Evolutionary conservation across 2,797 vertebrate species (phyloP).

Genomic region (Threskiornis aethiopicus): DNA sequence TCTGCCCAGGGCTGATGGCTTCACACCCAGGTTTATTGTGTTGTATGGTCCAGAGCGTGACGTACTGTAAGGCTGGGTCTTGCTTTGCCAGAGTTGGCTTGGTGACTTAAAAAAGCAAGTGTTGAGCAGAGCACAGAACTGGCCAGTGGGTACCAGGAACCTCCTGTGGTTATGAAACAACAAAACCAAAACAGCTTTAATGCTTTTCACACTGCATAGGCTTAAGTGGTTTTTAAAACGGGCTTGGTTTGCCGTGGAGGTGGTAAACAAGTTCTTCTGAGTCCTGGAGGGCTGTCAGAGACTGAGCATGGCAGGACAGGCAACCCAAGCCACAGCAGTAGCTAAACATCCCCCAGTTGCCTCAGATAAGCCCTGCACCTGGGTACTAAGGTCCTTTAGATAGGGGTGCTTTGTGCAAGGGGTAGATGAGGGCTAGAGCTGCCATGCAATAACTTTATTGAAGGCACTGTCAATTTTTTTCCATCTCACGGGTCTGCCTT

Average conservation of each 20-base stretch:
- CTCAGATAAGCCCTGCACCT: background rate
- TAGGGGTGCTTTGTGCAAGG: background rate
- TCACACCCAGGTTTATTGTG: background rate
- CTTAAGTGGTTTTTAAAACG: background rate
- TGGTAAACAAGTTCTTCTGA: background rate
- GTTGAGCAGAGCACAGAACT: background rate
- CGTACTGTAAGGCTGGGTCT: background rate
- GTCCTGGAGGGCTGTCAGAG: background rate
- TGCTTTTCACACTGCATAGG: background rate
- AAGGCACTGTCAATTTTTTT: background rate
- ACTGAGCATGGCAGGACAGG: background rate
- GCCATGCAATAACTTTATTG: background rate
- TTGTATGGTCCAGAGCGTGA: background rate
- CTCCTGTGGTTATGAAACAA: background rate
- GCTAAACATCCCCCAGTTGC: background rate
- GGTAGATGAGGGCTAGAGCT: background rate
- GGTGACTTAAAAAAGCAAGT: background rate
- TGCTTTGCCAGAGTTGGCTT: background rate
- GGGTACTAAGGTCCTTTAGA: background rate
- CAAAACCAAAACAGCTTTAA: conserved; percentile 1
- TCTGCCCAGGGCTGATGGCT: background rate
- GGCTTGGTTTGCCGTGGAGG: background rate
- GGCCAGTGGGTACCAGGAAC: background rate
- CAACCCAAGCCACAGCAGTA: background rate
- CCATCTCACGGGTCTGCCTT: background rate